Base-by-base conservation (phyloP, 2,888 invertebrate species). In the Macropis europaea region DNA sequence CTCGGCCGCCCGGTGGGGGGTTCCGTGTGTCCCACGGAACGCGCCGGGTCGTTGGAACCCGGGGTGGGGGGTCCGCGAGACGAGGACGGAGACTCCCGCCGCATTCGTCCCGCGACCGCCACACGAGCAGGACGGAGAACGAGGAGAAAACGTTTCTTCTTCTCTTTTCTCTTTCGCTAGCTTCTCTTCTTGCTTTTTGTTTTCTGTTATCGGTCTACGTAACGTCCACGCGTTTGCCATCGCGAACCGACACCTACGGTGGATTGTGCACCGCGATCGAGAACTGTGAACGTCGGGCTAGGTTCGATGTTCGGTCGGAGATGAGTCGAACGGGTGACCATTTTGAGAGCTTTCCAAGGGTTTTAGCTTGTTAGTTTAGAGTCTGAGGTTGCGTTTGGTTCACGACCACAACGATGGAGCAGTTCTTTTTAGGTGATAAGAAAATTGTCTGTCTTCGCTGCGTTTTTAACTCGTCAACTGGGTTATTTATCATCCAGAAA, bases 101-200 rank as follows among this genome's bases (percentile, higher is more conserved):
- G 77, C 81, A 81, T 81, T 81, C 77, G 75, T 75, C 73, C 56
- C 71, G 73, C 61, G 81, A 82, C 81, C 82, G 69, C 82, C 77
- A 71, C 60, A 56, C 50, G 61, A 80, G 75, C 62, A 81, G 71
- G 79, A 81, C 62, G 71, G 79, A 68, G 75, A 66, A 70, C 63
- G 56, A 48, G 38, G 24, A n/a, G n/a, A n/a, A n/a, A n/a, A 11
- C 38, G 61, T 57, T 62, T 57, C 47, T 62, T 63, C 54, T 43
- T 71, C 62, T 50, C 50, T 47, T 60, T 56, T 74, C 57, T 64
- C 63, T 75, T 50, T 50, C 76, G 57, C 42, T n/a, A 30, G 19
- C 26, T n/a, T n/a, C n/a, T n/a, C 52, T 42, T 50, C 54, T 59
- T 47, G 47, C 43, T 50, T 66, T 45, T 57, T 57, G 17, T 34